Conservation (phyloP, 2,888 invertebrate species). For the Apodemia duryi region DNA sequence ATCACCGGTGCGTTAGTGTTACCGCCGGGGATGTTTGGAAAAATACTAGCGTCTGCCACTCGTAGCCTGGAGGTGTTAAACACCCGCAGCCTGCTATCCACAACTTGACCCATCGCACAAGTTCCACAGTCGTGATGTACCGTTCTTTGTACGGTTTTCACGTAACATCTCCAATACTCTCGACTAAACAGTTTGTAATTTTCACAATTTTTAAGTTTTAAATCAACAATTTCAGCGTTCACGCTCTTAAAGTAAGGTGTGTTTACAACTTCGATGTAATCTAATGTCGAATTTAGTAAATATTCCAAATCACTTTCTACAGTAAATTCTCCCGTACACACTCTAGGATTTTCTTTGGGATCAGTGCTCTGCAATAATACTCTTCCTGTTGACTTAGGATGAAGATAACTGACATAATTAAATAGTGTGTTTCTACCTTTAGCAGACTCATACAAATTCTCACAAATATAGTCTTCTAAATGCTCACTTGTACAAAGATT, state of each 20-base stretch:
- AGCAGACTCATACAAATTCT: constrained; percentile 36
- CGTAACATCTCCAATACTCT: constrained; percentile 49
- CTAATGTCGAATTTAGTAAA: constrained; percentile 36
- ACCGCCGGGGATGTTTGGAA: constrained; percentile 76
- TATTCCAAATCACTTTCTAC: constrained; percentile 40
- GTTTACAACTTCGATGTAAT: constrained; percentile 39
- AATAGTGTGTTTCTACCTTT: constrained; percentile 34
- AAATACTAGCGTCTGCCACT: constrained; percentile 44
- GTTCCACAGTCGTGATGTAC: constrained; percentile 85
- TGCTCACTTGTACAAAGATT: constrained; percentile 51
- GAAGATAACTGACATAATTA: constrained; percentile 28
- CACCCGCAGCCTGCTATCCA: constrained; percentile 76
- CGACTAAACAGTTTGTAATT: constrained; percentile 33
- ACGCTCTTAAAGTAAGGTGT: constrained; percentile 39
- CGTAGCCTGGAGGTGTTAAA: constrained; percentile 35
- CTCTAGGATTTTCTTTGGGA: constrained; percentile 40
- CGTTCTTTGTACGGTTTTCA: constrained; percentile 68
- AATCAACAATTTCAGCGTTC: constrained; percentile 35
- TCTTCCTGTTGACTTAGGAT: constrained; percentile 56
- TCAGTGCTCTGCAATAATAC: constrained; percentile 38
- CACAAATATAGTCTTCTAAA: constrained; percentile 49
- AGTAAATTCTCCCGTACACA: constrained; percentile 38
- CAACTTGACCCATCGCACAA: constrained; percentile 87
- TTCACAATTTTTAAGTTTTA: constrained; percentile 37
- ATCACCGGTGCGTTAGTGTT: constrained; percentile 72